phyloP scores from a whole-genome alignment of 2,113 vertebrate species.

The Cygnus atratus region DNA sequence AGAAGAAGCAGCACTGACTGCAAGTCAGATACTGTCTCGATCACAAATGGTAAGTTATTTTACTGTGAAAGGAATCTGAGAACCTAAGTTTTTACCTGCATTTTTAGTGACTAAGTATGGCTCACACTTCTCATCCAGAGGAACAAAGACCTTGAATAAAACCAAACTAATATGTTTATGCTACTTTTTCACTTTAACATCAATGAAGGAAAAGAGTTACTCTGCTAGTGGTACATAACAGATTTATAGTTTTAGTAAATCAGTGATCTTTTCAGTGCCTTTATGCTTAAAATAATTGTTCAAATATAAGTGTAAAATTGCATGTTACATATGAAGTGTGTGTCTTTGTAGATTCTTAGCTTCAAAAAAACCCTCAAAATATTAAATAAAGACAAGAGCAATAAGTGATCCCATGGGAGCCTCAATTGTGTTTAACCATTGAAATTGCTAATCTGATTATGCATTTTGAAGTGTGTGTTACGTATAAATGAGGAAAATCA shows the following conservation, averaged over 20 bases:
- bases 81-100: not conserved
- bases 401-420: not conserved
- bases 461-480: not conserved
- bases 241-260: not conserved
- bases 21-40: conserved; percentile 93
- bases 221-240: not conserved
- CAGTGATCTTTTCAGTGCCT: not conserved
- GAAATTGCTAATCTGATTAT: not conserved
- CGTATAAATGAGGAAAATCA: not conserved
- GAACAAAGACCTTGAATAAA: not conserved
- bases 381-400: not conserved
- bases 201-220: not conserved
- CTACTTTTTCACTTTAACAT: not conserved
- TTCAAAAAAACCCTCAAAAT: not conserved
- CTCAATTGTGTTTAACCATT: not conserved
- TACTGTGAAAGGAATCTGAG: not conserved
- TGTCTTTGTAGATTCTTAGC: not conserved
- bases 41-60: conserved; percentile 87
- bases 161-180: not conserved
- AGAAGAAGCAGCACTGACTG: conserved; percentile 95
- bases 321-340: not conserved
- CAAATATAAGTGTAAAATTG: not conserved
- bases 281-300: not conserved
- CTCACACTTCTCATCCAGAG: not conserved
- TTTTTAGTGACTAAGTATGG: not conserved